Conservation (phyloP, 2,113 vertebrate genomes). For the Jacana jacana region DNA sequence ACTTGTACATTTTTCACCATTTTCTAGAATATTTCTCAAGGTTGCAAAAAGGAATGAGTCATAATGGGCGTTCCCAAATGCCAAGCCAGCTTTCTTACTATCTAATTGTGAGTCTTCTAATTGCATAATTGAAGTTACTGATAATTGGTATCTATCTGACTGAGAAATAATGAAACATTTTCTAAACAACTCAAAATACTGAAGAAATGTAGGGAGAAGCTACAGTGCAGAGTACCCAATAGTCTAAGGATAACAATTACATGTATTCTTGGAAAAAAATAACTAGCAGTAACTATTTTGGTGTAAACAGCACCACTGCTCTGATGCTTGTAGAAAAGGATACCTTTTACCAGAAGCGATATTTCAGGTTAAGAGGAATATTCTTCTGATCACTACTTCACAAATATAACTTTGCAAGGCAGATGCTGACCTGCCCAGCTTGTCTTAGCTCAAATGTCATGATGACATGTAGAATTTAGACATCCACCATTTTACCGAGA, state of each 20-base stretch:
- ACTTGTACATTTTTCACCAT: not conserved
- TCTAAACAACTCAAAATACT: not conserved
- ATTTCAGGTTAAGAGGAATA: not conserved
- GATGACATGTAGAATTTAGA: rapidly evolving
- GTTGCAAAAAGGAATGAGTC: not conserved
- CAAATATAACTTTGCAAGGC: not conserved
- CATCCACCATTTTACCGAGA: not conserved
- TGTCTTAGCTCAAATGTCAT: not conserved
- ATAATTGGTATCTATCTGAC: not conserved
- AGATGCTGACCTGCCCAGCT: not conserved
- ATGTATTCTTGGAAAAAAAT: not conserved
- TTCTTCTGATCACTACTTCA: not conserved
- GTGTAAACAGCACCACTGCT: not conserved
- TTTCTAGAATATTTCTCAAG: not conserved
- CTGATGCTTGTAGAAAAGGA: not conserved
- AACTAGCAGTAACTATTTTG: not conserved
- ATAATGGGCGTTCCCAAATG: not conserved
- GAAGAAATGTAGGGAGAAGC: not conserved
- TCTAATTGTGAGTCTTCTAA: not conserved
- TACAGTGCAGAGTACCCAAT: not conserved
- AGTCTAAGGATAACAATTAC: not conserved
- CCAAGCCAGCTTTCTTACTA: not conserved
- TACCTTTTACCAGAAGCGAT: not conserved
- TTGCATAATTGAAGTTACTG: not conserved
- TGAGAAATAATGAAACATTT: not conserved